Conservation (phyloP, 2,888 invertebrate genomes). For the Amphipoea lucens region DNA sequence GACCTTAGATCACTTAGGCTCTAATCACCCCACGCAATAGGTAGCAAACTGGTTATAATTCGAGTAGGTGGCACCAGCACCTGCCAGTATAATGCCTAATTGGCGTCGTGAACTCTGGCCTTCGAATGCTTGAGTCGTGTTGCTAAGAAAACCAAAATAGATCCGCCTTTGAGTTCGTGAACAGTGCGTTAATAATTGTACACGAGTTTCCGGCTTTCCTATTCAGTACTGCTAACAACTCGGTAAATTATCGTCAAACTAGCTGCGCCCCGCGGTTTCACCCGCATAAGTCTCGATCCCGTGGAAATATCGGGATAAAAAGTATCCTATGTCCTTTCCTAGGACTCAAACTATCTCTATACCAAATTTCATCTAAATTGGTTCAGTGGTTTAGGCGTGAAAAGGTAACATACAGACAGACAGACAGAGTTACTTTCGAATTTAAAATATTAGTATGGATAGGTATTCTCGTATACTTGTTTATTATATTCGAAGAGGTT, state of each 20-base stretch:
- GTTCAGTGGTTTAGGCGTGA: too few species aligned
- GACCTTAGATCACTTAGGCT: conserved; percentile 35
- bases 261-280: too few species aligned
- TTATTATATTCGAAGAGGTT: background rate
- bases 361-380: too few species aligned
- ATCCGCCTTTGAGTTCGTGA: conserved; percentile 3
- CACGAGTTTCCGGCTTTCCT: background rate
- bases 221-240: background rate
- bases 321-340: too few species aligned
- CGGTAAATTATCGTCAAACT: background rate
- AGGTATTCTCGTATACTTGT: background rate
- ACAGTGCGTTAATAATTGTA: background rate
- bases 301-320: too few species aligned
- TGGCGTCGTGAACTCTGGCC: conserved; percentile 52
- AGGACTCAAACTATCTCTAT: too few species aligned
- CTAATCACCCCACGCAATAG: conserved; percentile 46
- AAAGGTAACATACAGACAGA: too few species aligned
- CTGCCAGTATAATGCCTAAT: conserved; percentile 36
- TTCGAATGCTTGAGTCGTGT: conserved; percentile 39
- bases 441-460: too few species aligned
- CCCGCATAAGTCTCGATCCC: too few species aligned
- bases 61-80: conserved; percentile 41
- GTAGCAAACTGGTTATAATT: conserved; percentile 39
- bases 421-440: too few species aligned
- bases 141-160: conserved; percentile 12